Conservation (phyloP, 2,113 vertebrate genomes). For the Salvator merianae region DNA sequence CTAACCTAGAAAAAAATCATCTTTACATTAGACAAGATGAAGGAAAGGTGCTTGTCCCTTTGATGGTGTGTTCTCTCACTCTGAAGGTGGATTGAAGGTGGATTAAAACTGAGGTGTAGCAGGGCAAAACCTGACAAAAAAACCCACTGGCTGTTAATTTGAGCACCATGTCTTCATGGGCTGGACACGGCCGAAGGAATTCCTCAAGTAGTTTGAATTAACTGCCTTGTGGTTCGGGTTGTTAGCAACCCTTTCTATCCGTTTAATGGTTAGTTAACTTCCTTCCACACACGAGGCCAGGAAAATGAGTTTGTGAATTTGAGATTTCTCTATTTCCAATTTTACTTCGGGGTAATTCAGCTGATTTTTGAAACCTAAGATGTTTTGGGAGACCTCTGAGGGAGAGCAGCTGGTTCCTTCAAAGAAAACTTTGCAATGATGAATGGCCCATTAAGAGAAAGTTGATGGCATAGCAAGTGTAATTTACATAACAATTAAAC, state of each 20-base stretch:
- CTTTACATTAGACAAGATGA: too few relatives aligned
- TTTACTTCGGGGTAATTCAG: constrained; percentile 30
- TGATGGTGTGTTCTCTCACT: too few relatives aligned
- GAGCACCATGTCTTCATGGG: too few relatives aligned
- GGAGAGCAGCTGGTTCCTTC: constrained; percentile 42
- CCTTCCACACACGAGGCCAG: neutral
- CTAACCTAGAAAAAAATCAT: too few relatives aligned
- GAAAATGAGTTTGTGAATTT: constrained; percentile 26
- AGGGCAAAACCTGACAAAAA: too few relatives aligned
- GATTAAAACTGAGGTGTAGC: too few relatives aligned
- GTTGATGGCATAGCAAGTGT: constrained; percentile 41
- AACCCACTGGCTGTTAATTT: too few relatives aligned
- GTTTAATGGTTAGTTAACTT: constrained; percentile 57
- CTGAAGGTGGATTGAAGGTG: too few relatives aligned
- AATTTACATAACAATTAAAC: constrained; percentile 67
- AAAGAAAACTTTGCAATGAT: constrained; percentile 47
- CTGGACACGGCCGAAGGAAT: too few relatives aligned
- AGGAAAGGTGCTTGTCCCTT: too few relatives aligned
- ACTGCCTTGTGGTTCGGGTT: constrained; percentile 7
- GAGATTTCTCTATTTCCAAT: constrained; percentile 43
- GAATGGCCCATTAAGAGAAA: constrained; percentile 59
- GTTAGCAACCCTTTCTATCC: constrained; percentile 36
- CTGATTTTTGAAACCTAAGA: constrained; percentile 17
- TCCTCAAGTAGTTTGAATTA: constrained; percentile 21
- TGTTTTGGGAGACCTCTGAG: neutral